Percentiles rank a stretch among this genome's conserved stretches.
Evolutionary conservation across 1,140 invertebrate species (phyloP).

Genomic region (Papilio polyxenes): DNA sequence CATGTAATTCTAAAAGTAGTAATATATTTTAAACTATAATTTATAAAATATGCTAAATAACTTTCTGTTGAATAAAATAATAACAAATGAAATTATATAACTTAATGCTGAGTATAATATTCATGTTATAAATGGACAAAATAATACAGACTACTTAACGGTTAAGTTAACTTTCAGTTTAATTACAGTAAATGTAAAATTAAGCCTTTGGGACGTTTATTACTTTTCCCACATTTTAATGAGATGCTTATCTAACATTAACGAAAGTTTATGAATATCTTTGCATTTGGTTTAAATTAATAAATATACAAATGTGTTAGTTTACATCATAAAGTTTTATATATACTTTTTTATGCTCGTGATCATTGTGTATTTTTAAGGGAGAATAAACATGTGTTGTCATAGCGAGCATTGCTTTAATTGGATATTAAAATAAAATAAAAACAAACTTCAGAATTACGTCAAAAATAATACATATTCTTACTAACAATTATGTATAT

Average conservation of each 20-base stretch:
- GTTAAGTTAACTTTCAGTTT: conserved; percentile 6
- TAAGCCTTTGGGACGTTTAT: conserved; percentile 15
- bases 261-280: conserved; percentile 18
- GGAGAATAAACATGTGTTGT: too few relatives aligned
- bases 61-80: background rate
- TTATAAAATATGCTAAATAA: background rate
- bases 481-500: background rate
- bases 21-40: background rate
- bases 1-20: background rate
- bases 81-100: background rate
- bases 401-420: too few relatives aligned
- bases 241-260: conserved; percentile 8
- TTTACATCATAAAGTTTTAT: background rate
- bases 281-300: background rate
- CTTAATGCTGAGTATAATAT: background rate
- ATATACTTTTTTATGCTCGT: background rate
- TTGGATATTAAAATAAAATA: too few relatives aligned
- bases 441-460: too few relatives aligned
- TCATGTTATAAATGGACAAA: background rate
- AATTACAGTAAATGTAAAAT: background rate
- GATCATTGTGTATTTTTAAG: background rate
- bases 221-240: conserved; percentile 22
- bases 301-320: background rate
- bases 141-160: background rate
- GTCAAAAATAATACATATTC: background rate